These are phyloP conservation scores for Temnothorax longispinosus DNA, from an alignment of 1,140 invertebrate species.

Conservation along the genomic window DNA sequence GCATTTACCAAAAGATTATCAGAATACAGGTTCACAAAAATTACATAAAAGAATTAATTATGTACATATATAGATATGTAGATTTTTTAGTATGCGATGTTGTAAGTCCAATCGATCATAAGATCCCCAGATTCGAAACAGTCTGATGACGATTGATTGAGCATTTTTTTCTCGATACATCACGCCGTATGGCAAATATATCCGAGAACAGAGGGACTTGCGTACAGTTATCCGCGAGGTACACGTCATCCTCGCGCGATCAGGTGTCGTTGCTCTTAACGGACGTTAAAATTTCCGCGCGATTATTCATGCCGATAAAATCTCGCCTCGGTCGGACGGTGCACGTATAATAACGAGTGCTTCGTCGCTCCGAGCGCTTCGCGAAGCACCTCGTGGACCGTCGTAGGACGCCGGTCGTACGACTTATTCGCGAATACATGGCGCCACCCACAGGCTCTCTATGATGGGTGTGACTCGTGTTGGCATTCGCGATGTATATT, in stretches of 20 bases:
- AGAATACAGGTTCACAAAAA: not conserved
- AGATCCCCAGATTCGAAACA: not conserved
- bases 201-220: not conserved
- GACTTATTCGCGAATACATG: slow-evolving; percentile 71
- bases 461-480: slow-evolving; percentile 76
- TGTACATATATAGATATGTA: not conserved
- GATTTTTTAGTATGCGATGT: not conserved
- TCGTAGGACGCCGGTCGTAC: slow-evolving; percentile 55
- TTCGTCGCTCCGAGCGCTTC: slow-evolving; percentile 43
- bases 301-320: slow-evolving; percentile 59
- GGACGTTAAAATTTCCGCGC: slow-evolving; percentile 50
- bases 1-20: not conserved
- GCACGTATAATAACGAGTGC: slow-evolving; percentile 44
- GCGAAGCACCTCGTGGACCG: slow-evolving; percentile 19
- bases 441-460: slow-evolving; percentile 73
- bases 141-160: not conserved
- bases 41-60: not conserved
- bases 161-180: slow-evolving; percentile 11
- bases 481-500: slow-evolving; percentile 76
- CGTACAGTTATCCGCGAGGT: slow-evolving; percentile 34
- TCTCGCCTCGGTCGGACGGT: slow-evolving; percentile 37
- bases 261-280: slow-evolving; percentile 57
- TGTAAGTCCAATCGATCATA: not conserved
- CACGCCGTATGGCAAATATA: not conserved
- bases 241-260: slow-evolving; percentile 27